A percentile compares a stretch with the other conserved stretches of the same genome.
Evolutionary conservation across 2,797 vertebrate species (phyloP).

Genomic region (Phoebastria nigripes): DNA sequence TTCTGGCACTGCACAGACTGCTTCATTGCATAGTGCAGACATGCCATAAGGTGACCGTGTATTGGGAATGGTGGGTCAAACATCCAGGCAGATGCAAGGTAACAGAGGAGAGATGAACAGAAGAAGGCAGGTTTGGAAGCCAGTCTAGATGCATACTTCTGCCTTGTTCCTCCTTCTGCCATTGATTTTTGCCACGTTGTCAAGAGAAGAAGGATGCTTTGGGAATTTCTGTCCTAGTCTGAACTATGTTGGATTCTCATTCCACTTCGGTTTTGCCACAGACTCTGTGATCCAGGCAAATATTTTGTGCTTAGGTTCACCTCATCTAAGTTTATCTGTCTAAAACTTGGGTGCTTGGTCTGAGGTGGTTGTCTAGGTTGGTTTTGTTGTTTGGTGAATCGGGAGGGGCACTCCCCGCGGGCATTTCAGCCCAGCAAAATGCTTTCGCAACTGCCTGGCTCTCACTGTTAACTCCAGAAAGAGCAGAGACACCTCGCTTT

Average conservation of each 20-base stretch:
- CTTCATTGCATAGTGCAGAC: not conserved
- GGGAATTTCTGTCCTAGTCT: not conserved
- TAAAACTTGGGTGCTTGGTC: not conserved
- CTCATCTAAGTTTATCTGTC: not conserved
- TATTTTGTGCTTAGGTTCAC: not conserved
- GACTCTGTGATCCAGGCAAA: not conserved
- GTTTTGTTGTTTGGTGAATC: not conserved
- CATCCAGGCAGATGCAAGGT: not conserved
- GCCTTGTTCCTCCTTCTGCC: not conserved
- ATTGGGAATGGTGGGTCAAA: not conserved
- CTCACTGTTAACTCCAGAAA: not conserved
- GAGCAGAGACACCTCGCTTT: not conserved
- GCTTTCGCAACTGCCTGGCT: not conserved
- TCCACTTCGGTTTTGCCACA: not conserved
- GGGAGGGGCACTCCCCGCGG: not conserved
- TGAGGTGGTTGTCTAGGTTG: not conserved
- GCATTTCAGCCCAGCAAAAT: not conserved
- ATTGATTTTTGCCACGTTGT: not conserved
- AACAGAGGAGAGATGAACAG: not conserved
- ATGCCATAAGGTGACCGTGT: fast-evolving
- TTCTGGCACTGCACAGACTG: not conserved
- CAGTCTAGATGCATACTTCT: not conserved
- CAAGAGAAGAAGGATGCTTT: not conserved
- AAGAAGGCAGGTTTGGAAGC: not conserved
- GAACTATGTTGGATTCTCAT: not conserved